Conservation (phyloP, 2,797 vertebrate species). For the Otolemur crassicaudatus region DNA sequence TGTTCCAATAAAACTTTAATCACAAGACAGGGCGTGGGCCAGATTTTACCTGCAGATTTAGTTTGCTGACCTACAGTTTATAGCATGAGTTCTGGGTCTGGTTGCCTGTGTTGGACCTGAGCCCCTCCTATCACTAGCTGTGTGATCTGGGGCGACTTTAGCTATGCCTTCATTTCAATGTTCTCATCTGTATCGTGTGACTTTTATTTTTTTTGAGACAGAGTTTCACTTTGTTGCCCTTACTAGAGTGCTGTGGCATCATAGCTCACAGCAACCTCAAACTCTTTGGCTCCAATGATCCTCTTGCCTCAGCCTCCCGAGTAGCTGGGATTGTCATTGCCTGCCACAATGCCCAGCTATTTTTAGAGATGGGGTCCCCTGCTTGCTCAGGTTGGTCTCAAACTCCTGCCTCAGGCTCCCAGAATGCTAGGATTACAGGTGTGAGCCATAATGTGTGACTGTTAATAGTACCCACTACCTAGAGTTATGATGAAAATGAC, state of each 20-base stretch:
- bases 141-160: neutral
- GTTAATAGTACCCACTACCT: neutral
- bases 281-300: too few species aligned
- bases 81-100: neutral
- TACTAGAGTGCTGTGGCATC: too few species aligned
- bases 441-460: neutral
- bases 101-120: neutral
- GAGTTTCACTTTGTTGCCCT: too few species aligned
- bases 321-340: too few species aligned
- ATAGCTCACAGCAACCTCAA: too few species aligned
- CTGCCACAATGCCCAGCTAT: too few species aligned
- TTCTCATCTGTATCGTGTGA: neutral
- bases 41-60: neutral
- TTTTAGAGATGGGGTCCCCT: too few species aligned
- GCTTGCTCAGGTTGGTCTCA: too few species aligned
- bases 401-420: too few species aligned
- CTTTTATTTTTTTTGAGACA: too few species aligned
- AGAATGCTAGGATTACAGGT: too few species aligned
- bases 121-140: neutral
- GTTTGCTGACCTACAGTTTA: neutral
- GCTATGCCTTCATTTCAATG: neutral
- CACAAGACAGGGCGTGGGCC: neutral
- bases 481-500: neutral
- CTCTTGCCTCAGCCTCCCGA: too few species aligned
- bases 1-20: neutral